Conservation (phyloP, 2,888 invertebrate species). For the Baccha elongata region DNA sequence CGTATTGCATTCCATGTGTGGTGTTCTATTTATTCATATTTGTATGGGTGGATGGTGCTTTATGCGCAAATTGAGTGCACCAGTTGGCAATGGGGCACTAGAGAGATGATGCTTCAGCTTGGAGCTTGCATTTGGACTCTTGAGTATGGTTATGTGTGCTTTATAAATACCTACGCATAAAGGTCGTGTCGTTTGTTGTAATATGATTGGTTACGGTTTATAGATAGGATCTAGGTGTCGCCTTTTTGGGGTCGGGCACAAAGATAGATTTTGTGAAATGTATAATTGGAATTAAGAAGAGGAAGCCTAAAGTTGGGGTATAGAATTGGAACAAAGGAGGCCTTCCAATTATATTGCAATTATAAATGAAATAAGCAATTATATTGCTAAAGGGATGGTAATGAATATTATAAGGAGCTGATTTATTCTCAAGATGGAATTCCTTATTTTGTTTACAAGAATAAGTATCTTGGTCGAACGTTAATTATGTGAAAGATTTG, state of each 20-base stretch:
- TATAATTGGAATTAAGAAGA: conserved; percentile 58
- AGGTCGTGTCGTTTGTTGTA: conserved; percentile 62
- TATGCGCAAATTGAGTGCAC: conserved; percentile 55
- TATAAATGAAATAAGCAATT: conserved; percentile 40
- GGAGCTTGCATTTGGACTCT: neutral
- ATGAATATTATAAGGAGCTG: neutral
- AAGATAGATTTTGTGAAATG: conserved; percentile 36
- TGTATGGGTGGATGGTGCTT: conserved; percentile 26
- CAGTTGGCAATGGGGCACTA: conserved; percentile 47
- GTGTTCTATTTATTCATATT: conserved; percentile 51
- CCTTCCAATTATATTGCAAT: conserved; percentile 52
- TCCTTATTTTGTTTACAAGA: neutral
- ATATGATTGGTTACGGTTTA: conserved; percentile 67
- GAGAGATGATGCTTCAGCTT: conserved; percentile 19
- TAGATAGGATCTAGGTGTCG: conserved; percentile 68
- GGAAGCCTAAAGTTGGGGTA: neutral
- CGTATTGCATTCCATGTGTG: conserved; percentile 19
- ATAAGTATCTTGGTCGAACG: too few relatives aligned
- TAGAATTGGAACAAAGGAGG: neutral
- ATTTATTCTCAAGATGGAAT: neutral
- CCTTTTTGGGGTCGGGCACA: conserved; percentile 56
- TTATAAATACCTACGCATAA: conserved; percentile 49
- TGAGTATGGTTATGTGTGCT: neutral
- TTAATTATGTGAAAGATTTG: too few relatives aligned
- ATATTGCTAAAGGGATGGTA: neutral